Conservation (phyloP, 2,797 vertebrate species). For the Falco peregrinus region DNA sequence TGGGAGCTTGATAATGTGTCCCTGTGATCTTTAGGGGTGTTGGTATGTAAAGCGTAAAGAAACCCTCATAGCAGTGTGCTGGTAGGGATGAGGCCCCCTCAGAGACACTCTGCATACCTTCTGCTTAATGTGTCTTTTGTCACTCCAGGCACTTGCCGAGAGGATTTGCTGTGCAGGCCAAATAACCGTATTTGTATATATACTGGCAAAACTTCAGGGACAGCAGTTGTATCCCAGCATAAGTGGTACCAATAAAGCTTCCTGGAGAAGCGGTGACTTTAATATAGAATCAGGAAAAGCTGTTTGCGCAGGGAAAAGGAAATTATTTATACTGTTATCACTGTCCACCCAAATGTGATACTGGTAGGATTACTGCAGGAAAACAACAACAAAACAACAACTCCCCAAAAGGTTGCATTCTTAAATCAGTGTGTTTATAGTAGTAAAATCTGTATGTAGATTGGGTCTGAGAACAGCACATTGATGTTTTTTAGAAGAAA, state of each 20-base stretch:
- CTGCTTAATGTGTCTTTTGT: neutral
- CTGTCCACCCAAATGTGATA: neutral
- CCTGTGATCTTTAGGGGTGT: neutral
- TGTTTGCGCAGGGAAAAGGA: neutral
- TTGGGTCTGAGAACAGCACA: neutral
- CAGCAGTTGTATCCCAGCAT: neutral
- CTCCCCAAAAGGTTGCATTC: neutral
- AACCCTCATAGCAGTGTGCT: neutral
- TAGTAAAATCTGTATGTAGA: neutral
- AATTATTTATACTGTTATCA: neutral
- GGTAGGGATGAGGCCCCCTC: neutral
- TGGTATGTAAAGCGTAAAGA: neutral
- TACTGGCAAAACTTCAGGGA: conserved; percentile 13
- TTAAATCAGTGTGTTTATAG: neutral
- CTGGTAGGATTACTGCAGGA: neutral
- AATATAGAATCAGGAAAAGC: neutral
- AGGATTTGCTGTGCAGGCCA: neutral
- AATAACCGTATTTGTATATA: neutral
- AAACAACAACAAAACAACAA: neutral
- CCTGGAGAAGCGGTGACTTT: neutral
- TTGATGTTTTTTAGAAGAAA: neutral
- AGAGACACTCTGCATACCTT: neutral
- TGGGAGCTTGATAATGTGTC: neutral
- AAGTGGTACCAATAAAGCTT: neutral
- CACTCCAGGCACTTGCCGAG: neutral